Evolutionary conservation across 2,113 vertebrate species (phyloP).

Genomic region (human (Homo sapiens)): DNA sequence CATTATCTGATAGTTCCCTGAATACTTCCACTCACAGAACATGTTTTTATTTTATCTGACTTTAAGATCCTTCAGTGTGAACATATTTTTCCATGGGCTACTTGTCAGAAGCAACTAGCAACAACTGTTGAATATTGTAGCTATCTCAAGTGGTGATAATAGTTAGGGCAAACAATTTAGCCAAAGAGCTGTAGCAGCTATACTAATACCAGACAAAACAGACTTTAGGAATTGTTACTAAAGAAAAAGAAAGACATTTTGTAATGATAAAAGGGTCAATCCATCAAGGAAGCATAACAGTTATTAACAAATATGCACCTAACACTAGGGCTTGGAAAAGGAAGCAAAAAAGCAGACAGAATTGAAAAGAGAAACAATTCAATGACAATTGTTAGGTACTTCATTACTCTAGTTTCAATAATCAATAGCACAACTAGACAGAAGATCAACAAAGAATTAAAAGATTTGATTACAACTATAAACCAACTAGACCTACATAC

Average conservation of each 20-base stretch:
- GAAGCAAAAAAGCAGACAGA: neutral
- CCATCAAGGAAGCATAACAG: neutral
- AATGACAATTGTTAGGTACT: neutral
- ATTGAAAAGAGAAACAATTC: neutral
- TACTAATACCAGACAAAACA: neutral
- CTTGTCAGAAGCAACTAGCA: neutral
- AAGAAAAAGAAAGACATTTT: neutral
- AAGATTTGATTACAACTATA: neutral
- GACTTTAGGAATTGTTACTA: neutral
- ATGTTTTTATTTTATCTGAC: neutral
- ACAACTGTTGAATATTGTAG: neutral
- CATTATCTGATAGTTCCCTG: neutral
- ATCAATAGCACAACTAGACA: neutral
- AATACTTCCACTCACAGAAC: neutral
- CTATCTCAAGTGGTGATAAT: neutral
- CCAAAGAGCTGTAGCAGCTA: neutral
- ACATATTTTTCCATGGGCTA: neutral
- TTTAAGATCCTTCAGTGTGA: neutral
- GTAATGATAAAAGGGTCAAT: neutral
- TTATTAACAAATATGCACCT: neutral
- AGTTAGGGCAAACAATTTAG: neutral
- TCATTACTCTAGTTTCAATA: neutral
- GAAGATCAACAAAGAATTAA: neutral
- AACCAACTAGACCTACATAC: neutral
- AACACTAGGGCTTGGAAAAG: neutral